phyloP scores from a whole-genome alignment of 2,888 invertebrate genomes.

The Lithophane socia region DNA sequence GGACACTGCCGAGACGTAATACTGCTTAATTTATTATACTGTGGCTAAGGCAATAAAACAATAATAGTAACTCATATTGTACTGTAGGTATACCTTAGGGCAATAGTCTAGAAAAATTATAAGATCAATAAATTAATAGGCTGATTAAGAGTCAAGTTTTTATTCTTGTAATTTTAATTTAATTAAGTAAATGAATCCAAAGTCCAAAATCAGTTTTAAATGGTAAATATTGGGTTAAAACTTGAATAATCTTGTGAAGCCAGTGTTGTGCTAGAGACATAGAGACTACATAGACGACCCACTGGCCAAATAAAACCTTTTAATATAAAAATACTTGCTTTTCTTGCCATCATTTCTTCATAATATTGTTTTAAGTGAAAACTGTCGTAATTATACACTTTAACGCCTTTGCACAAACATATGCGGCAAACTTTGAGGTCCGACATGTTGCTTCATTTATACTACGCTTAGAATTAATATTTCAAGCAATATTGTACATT shows the following conservation, averaged over 20 bases:
- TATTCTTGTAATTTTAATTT: slow-evolving; percentile 2
- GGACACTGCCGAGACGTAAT: background rate
- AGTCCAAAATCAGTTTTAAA: background rate
- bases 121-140: too few species aligned
- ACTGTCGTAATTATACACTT: slow-evolving; percentile 75
- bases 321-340: slow-evolving; percentile 70
- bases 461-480: background rate
- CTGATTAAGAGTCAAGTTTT: background rate
- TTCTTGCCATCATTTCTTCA: slow-evolving; percentile 79
- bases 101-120: background rate
- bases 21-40: background rate
- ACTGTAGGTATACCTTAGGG: background rate
- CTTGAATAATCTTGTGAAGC: background rate
- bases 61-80: background rate
- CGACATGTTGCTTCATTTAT: slow-evolving; percentile 65
- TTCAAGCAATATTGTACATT: background rate
- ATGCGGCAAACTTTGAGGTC: slow-evolving; percentile 80
- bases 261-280: background rate
- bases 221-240: background rate
- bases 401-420: slow-evolving; percentile 78
- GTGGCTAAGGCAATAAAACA: background rate
- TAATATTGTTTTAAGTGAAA: slow-evolving; percentile 79
- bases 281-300: too few species aligned
- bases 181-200: background rate
- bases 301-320: background rate